These are phyloP conservation scores for Drosophila elegans DNA, from an alignment of 1,140 invertebrate species.

Conservation along the genomic window DNA sequence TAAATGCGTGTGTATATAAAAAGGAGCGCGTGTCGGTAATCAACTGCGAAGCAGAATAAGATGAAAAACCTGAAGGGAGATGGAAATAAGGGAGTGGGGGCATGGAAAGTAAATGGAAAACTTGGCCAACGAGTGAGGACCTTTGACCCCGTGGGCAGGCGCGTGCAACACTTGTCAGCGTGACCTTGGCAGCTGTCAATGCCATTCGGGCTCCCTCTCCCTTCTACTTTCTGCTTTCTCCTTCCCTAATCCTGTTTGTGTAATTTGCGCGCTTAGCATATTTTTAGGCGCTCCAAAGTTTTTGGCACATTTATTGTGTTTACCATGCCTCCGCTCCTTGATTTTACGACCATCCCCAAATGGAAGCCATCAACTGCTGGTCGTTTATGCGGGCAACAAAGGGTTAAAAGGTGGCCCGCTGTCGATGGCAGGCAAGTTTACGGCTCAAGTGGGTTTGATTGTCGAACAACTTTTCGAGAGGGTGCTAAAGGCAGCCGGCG, in stretches of 20 bases:
- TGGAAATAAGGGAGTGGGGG: conserved; percentile 12
- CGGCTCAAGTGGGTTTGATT: conserved; percentile 5
- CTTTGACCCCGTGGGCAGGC: conserved; percentile 42
- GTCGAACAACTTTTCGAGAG: conserved; percentile 3
- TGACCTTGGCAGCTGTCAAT: conserved; percentile 76
- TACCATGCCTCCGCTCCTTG: conserved; percentile 6
- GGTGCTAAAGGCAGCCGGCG: conserved; percentile 1
- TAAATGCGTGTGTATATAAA: conserved; percentile 8
- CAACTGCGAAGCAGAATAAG: conserved; percentile 52
- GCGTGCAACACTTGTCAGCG: conserved; percentile 82
- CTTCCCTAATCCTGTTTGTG: conserved; percentile 15
- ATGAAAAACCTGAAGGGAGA: conserved; percentile 10
- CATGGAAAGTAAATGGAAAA: conserved; percentile 36
- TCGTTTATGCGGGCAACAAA: conserved; percentile 41
- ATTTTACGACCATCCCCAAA: conserved; percentile 44
- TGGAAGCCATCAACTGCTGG: conserved; percentile 57
- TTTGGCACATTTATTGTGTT: conserved; percentile 56
- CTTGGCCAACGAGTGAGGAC: conserved; percentile 4
- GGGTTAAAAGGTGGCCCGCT: conserved; percentile 37
- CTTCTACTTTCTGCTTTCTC: too few relatives aligned
- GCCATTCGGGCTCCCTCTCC: conserved; percentile 39
- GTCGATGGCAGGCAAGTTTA: conserved; percentile 3
- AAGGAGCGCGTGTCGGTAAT: conserved; percentile 71
- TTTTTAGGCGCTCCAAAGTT: conserved; percentile 50
- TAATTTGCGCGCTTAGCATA: conserved; percentile 71